Evolutionary conservation across 2,113 vertebrate genomes (phyloP).

Genomic region (Chloropsis cyanopogon): DNA sequence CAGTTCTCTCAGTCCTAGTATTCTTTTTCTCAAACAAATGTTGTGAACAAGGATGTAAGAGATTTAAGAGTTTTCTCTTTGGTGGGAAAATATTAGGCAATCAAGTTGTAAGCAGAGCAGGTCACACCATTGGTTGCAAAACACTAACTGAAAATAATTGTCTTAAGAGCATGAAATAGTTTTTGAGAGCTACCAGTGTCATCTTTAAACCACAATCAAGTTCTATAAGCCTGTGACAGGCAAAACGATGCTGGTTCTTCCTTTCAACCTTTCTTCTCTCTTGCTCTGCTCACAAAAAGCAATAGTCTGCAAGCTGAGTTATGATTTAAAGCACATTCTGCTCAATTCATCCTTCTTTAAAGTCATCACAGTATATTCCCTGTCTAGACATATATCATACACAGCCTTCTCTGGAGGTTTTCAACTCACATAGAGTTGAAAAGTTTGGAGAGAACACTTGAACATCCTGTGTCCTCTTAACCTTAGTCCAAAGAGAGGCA

Average conservation of each 20-base stretch:
- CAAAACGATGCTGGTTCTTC: neutral
- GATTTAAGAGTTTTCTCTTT: conserved; percentile 1
- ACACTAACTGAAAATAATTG: conserved; percentile 33
- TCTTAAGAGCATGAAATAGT: neutral
- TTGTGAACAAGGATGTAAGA: neutral
- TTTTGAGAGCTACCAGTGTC: neutral
- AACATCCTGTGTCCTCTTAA: neutral
- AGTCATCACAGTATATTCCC: neutral
- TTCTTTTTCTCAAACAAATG: neutral
- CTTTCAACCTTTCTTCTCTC: neutral
- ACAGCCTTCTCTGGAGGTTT: neutral
- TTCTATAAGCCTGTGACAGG: neutral
- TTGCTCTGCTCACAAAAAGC: neutral
- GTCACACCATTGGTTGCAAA: conserved; percentile 11
- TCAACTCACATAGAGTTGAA: neutral
- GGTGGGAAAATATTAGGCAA: conserved; percentile 37
- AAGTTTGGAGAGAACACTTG: neutral
- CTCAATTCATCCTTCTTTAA: neutral
- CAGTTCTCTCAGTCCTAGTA: neutral
- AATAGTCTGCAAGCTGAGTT: neutral
- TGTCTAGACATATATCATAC: neutral
- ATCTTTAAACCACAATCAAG: neutral
- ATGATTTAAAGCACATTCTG: neutral
- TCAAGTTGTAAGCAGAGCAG: neutral
- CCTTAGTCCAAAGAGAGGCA: neutral